Percentiles rank a stretch among this genome's conserved stretches.
Evolutionary conservation across 2,888 invertebrate species (phyloP).

Genomic region (Cephus nigrinus): DNA sequence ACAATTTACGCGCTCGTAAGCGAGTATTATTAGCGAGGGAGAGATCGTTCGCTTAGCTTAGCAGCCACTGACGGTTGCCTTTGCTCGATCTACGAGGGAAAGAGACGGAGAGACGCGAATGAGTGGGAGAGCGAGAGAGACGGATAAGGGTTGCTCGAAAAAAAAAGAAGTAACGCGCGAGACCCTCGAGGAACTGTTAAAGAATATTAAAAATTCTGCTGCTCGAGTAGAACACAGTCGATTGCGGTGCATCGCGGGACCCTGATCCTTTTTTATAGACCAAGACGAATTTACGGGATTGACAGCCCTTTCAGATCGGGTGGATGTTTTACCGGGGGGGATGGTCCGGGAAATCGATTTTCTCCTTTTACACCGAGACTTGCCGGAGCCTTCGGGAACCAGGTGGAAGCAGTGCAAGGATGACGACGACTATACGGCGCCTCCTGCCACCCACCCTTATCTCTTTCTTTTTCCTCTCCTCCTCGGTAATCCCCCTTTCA

Average conservation of each 20-base stretch:
- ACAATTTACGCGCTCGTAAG: background rate
- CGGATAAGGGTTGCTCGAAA: background rate
- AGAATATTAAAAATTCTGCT: background rate
- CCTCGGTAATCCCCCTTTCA: constrained; percentile 17
- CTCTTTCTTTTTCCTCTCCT: constrained; percentile 17
- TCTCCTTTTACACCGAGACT: constrained; percentile 10
- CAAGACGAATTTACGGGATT: background rate
- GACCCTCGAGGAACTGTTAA: background rate
- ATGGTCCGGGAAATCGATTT: constrained; percentile 6
- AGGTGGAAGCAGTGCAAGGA: background rate
- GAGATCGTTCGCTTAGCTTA: background rate
- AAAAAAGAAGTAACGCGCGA: background rate
- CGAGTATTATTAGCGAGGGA: background rate
- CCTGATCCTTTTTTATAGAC: background rate
- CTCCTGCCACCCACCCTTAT: constrained; percentile 24
- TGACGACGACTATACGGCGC: background rate
- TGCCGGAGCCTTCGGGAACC: background rate
- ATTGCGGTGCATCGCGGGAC: no score
- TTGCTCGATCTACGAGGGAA: background rate
- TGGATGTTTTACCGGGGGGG: background rate
- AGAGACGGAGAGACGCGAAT: background rate
- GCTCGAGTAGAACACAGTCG: background rate
- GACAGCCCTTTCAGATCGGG: background rate
- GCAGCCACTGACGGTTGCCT: background rate
- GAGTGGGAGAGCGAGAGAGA: background rate